Evolutionary conservation across 2,797 vertebrate genomes (phyloP).

Genomic region (Rousettus madagascariensis): DNA sequence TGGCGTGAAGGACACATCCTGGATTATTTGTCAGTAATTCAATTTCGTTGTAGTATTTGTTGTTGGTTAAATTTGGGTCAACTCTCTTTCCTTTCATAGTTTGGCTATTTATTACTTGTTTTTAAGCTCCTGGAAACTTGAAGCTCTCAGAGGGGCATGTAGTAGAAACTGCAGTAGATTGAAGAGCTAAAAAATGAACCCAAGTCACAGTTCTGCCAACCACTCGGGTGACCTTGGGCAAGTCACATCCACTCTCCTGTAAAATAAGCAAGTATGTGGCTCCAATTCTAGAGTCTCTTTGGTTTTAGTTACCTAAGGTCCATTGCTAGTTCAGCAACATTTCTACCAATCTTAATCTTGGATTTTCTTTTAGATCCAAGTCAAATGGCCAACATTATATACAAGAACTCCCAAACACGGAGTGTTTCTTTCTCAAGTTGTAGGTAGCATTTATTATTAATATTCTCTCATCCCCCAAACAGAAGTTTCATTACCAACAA

Average conservation of each 20-base stretch:
- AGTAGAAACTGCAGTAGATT: neutral
- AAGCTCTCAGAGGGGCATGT: neutral
- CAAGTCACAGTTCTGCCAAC: neutral
- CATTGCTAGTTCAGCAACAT: slow-evolving; percentile 6
- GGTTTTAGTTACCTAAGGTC: neutral
- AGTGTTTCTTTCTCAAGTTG: slow-evolving; percentile 10
- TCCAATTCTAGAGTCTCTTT: neutral
- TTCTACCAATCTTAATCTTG: slow-evolving; percentile 21
- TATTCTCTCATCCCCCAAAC: neutral
- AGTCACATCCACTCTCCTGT: neutral
- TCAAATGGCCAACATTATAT: neutral
- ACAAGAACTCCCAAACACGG: neutral
- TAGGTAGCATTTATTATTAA: no score
- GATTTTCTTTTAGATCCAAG: slow-evolving; percentile 22
- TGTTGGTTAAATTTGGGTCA: neutral
- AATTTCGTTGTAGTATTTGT: neutral
- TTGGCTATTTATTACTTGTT: neutral
- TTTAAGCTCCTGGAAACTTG: neutral
- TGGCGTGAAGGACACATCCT: neutral
- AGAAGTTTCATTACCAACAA: slow-evolving; percentile 64
- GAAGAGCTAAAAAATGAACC: neutral
- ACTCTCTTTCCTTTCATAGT: neutral
- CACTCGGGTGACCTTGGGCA: neutral
- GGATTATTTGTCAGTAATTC: neutral
- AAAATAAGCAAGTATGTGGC: neutral